Evolutionary conservation across 2,113 vertebrate species (phyloP).

Genomic region (Corvus hawaiiensis): DNA sequence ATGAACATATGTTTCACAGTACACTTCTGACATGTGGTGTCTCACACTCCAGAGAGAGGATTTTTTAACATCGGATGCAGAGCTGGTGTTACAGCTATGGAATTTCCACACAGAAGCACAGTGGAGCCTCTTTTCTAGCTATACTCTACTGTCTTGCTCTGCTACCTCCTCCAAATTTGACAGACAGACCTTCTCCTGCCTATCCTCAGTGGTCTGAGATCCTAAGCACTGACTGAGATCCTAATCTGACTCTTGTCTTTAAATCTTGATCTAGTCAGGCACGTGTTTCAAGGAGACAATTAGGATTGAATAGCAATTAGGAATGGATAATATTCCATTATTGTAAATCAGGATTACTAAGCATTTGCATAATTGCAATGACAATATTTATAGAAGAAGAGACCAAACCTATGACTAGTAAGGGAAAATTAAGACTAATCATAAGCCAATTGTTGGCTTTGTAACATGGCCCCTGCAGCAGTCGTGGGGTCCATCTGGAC

Average conservation of each 20-base stretch:
- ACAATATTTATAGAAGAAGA: not conserved
- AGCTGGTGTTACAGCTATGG: not conserved
- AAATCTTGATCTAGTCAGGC: not conserved
- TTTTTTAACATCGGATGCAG: not conserved
- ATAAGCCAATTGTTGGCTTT: not conserved
- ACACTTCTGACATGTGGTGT: slow-evolving; percentile 63
- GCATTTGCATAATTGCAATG: not conserved
- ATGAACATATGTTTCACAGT: not conserved
- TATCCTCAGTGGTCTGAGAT: not conserved
- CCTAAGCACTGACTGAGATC: not conserved
- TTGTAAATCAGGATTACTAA: not conserved
- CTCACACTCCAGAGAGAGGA: not conserved
- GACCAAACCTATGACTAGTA: not conserved
- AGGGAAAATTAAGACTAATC: not conserved
- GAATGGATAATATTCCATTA: not conserved
- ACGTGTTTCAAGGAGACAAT: not conserved
- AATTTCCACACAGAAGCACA: not conserved
- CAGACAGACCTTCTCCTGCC: not conserved
- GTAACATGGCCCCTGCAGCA: not conserved
- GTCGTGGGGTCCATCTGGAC: not conserved
- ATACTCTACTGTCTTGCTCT: not conserved
- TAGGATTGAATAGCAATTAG: not conserved
- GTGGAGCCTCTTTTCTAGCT: not conserved
- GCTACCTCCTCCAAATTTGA: not conserved
- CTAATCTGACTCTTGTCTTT: not conserved